Conservation (phyloP, 2,888 invertebrate genomes). For the Hybos culiciformis region DNA sequence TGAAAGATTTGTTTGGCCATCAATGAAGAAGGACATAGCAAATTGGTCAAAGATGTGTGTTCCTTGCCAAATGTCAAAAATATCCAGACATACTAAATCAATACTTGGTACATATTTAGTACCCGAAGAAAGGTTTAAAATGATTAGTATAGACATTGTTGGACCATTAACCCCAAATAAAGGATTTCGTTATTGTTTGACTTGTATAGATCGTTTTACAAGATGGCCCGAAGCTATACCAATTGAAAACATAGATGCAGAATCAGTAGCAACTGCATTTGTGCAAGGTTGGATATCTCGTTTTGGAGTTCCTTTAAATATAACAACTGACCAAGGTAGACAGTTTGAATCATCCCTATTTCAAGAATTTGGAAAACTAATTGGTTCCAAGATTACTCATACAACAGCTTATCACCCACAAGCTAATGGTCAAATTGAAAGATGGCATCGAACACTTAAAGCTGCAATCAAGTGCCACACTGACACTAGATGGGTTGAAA, state of each 20-base stretch:
- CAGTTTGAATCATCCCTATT: conserved; percentile 6
- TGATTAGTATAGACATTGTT: conserved; percentile 2
- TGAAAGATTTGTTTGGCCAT: conserved; percentile 2
- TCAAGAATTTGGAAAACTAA: conserved; percentile 1
- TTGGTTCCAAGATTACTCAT: conserved; percentile 4
- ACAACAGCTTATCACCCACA: conserved; percentile 10
- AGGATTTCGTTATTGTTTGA: conserved; percentile 1
- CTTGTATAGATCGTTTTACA: conserved; percentile 6
- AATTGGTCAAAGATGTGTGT: conserved; percentile 1
- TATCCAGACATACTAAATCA: conserved; percentile 3
- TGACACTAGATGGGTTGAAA: background rate
- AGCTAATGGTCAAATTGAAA: conserved; percentile 6
- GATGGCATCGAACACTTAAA: conserved; percentile 8
- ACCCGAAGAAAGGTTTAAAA: conserved; percentile 2
- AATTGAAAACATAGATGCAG: background rate
- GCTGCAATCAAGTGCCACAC: background rate
- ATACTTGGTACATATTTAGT: background rate
- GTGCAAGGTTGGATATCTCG: background rate
- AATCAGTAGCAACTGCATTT: background rate
- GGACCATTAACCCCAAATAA: conserved; percentile 1
- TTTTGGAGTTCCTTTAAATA: background rate
- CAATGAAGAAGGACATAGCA: conserved; percentile 1
- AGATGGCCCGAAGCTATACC: conserved; percentile 7
- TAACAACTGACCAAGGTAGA: conserved; percentile 7
- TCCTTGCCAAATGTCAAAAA: conserved; percentile 3